Conservation (phyloP, 2,797 vertebrate species). For the Dermochelys coriacea region DNA sequence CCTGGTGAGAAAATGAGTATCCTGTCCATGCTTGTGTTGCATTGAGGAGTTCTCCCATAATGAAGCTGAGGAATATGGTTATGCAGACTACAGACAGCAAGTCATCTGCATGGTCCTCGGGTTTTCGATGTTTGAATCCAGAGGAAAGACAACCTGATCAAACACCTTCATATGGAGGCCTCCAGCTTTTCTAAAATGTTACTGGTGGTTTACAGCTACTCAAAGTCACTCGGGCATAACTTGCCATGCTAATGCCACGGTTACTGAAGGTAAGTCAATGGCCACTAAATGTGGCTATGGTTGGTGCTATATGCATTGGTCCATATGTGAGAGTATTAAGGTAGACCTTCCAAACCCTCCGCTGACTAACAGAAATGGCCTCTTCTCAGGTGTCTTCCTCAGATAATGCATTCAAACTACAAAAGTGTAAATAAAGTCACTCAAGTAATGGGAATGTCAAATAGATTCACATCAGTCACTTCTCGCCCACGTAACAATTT, state of each 20-base stretch:
- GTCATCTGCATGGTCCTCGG: neutral
- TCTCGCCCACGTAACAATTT: neutral
- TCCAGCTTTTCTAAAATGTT: neutral
- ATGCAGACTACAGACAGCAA: neutral
- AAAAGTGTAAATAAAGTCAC: neutral
- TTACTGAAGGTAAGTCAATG: neutral
- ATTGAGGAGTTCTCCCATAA: neutral
- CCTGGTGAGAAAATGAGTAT: fast-evolving
- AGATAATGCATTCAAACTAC: neutral
- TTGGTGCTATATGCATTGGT: neutral
- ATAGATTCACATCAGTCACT: conserved; percentile 3
- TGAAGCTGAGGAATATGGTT: neutral
- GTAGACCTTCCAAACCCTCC: neutral
- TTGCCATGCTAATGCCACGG: neutral
- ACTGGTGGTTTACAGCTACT: neutral
- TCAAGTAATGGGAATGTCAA: conserved; percentile 4
- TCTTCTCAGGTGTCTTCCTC: neutral
- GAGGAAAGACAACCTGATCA: neutral
- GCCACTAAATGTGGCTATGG: neutral
- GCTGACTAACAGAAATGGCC: neutral
- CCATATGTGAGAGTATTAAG: neutral
- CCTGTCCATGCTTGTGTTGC: neutral
- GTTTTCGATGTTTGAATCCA: neutral
- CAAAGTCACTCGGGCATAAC: neutral
- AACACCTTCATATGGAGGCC: fast-evolving